A percentile compares a stretch with the other conserved stretches of the same genome.
Evolutionary conservation across 1,140 invertebrate genomes (phyloP).

Genomic region (Drosophila varians): DNA sequence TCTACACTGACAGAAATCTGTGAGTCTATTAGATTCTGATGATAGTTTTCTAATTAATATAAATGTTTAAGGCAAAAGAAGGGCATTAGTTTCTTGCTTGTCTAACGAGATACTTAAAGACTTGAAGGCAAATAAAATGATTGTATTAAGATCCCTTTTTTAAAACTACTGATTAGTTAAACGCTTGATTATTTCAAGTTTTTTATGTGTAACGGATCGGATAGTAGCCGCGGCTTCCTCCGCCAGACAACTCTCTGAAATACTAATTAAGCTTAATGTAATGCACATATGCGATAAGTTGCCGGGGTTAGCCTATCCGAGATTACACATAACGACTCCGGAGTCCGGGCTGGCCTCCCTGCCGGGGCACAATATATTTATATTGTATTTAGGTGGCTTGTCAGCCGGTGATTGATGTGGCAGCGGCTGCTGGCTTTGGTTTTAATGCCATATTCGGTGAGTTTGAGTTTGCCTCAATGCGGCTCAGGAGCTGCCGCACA

Average conservation of each 20-base stretch:
- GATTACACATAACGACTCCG: slow-evolving; percentile 42
- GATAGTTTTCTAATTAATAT: no score
- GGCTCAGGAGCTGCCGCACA: slow-evolving; percentile 17
- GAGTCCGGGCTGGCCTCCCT: slow-evolving; percentile 26
- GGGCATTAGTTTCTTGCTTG: no score
- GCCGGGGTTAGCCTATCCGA: slow-evolving; percentile 45
- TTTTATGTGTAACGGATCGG: slow-evolving; percentile 1
- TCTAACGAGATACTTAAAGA: no score
- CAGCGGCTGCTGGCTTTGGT: slow-evolving; percentile 38
- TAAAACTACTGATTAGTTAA: no score
- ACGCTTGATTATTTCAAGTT: not conserved
- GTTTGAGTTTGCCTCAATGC: not conserved
- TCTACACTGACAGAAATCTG: slow-evolving; percentile 1
- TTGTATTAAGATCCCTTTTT: no score
- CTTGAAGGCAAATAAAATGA: no score
- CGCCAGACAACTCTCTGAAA: slow-evolving; percentile 44
- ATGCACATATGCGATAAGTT: slow-evolving; percentile 70
- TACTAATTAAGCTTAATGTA: slow-evolving; percentile 80
- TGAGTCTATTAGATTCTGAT: not conserved
- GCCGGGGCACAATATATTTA: slow-evolving; percentile 43
- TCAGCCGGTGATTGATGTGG: slow-evolving; percentile 75
- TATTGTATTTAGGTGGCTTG: slow-evolving; percentile 77
- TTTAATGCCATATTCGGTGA: slow-evolving; percentile 65
- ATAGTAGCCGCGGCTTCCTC: slow-evolving; percentile 13
- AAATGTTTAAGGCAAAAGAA: no score